Evolutionary conservation across 1,140 invertebrate species (phyloP).

Genomic region (Aporrectodea caliginosa): DNA sequence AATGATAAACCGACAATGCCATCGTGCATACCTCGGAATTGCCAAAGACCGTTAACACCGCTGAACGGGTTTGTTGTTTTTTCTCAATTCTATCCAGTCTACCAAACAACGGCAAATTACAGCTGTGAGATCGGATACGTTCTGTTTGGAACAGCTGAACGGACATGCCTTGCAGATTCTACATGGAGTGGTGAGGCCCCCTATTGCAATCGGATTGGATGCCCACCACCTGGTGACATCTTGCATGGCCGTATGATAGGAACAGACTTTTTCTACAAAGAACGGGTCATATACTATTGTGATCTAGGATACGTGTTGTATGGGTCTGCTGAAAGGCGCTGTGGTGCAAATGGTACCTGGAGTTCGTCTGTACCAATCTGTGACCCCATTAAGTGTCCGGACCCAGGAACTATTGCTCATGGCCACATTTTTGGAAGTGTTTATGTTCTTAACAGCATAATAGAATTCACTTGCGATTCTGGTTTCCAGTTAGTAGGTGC

Average conservation of each 20-base stretch:
- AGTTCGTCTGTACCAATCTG: slow-evolving; percentile 37
- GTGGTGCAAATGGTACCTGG: slow-evolving; percentile 37
- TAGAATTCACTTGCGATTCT: slow-evolving; percentile 58
- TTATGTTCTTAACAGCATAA: background rate
- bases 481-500: slow-evolving; percentile 53
- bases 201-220: slow-evolving; percentile 66
- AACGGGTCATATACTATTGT: background rate
- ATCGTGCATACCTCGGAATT: too few species aligned
- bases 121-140: slow-evolving; percentile 77
- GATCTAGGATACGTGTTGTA: background rate
- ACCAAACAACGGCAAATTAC: slow-evolving; percentile 56
- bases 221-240: background rate
- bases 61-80: background rate
- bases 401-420: slow-evolving; percentile 33
- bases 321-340: slow-evolving; percentile 13
- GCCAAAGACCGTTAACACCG: background rate
- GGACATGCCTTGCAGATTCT: slow-evolving; percentile 74
- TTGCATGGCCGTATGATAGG: background rate
- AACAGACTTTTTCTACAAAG: background rate
- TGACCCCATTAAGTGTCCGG: slow-evolving; percentile 33
- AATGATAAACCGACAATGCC: too few species aligned
- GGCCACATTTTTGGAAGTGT: slow-evolving; percentile 25
- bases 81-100: background rate
- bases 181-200: slow-evolving; percentile 81
- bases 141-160: slow-evolving; percentile 66